These are phyloP conservation scores for Camponotus pennsylvanicus DNA, from an alignment of 1,140 invertebrate genomes.

Conservation along the genomic window DNA sequence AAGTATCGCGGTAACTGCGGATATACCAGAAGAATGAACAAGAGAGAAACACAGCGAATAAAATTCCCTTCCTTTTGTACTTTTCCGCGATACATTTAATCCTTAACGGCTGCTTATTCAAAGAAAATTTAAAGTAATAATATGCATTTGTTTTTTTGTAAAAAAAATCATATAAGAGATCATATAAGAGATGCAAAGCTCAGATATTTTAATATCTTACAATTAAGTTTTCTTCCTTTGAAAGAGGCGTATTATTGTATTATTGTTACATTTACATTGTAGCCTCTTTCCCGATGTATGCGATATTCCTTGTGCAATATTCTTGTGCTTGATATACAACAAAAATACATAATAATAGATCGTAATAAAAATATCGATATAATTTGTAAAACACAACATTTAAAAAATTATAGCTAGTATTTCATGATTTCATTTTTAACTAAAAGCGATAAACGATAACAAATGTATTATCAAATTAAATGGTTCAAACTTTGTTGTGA, in stretches of 20 bases:
- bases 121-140: not conserved
- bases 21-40: not conserved
- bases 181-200: not conserved
- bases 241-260: not conserved
- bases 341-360: too few relatives aligned
- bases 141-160: not conserved
- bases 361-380: too few relatives aligned
- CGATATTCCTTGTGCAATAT: too few relatives aligned
- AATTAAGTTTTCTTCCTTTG: not conserved
- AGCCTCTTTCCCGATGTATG: too few relatives aligned
- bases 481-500: too few relatives aligned
- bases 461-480: too few relatives aligned
- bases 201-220: not conserved
- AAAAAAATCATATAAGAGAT: not conserved
- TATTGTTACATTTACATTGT: too few relatives aligned
- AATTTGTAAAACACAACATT: too few relatives aligned
- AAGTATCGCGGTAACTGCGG: constrained; percentile 9
- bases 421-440: too few relatives aligned
- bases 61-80: not conserved
- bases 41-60: constrained; percentile 14
- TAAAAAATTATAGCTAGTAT: too few relatives aligned
- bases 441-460: too few relatives aligned
- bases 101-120: not conserved
- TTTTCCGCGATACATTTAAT: not conserved
- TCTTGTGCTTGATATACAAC: too few relatives aligned